Conservation (phyloP, 2,113 vertebrate species). For the Regulus satrapa region DNA sequence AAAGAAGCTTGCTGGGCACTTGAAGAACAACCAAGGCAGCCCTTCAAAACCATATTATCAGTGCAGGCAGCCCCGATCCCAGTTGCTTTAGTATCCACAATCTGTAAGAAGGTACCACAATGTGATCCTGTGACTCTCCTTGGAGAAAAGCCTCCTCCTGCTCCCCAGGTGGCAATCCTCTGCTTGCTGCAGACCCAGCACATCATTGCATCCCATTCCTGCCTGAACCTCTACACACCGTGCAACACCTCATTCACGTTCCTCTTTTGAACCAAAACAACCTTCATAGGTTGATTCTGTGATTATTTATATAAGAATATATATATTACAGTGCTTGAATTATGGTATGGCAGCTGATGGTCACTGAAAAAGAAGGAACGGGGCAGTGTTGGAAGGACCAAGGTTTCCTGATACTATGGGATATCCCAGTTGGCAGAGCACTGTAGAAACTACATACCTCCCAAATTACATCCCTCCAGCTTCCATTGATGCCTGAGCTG, state of each 20-base stretch:
- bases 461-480: neutral
- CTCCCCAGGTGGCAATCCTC: neutral
- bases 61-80: neutral
- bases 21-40: neutral
- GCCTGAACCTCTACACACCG: neutral
- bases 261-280: neutral
- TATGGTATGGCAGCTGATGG: neutral
- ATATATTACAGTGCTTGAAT: neutral
- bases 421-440: neutral
- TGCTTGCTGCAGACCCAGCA: neutral
- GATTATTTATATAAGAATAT: neutral
- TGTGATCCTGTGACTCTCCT: neutral
- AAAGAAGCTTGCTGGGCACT: neutral
- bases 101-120: neutral
- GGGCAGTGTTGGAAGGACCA: neutral
- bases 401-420: neutral
- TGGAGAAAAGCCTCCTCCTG: neutral
- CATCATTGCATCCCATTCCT: neutral
- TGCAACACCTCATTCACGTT: neutral
- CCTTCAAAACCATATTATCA: neutral
- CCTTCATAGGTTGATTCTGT: neutral
- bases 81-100: neutral
- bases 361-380: neutral
- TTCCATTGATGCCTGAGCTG: neutral
- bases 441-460: neutral